Evolutionary conservation across 2,888 invertebrate species (phyloP).

Genomic region (Malthinus flaveolus): DNA sequence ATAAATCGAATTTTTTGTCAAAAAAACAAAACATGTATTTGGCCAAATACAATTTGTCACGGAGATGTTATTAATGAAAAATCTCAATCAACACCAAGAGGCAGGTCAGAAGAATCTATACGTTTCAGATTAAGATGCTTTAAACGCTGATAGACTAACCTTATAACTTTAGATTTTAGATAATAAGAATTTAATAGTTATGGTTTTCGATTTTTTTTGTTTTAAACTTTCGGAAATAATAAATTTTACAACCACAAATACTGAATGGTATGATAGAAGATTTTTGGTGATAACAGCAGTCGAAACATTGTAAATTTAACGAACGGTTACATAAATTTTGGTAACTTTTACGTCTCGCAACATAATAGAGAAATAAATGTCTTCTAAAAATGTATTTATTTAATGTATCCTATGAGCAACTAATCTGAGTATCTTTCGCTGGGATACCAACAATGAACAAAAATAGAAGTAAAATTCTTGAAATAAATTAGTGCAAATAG

Average conservation of each 20-base stretch:
- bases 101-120: not conserved
- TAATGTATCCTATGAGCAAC: too few species aligned
- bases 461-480: too few species aligned
- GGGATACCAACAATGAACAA: too few species aligned
- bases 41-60: not conserved
- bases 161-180: conserved; percentile 26
- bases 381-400: too few species aligned
- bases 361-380: conserved; percentile 1
- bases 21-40: not conserved
- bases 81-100: too few species aligned
- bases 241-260: conserved; percentile 21
- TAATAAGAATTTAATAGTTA: conserved; percentile 25
- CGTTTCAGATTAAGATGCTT: conserved; percentile 10
- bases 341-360: not conserved
- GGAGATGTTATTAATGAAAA: not conserved
- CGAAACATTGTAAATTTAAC: not conserved
- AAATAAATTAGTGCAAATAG: too few species aligned
- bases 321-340: too few species aligned
- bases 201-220: conserved; percentile 20
- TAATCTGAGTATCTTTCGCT: too few species aligned
- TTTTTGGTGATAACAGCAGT: not conserved
- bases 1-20: conserved; percentile 13
- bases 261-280: conserved; percentile 6
- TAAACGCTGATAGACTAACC: conserved; percentile 20
- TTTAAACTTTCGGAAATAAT: conserved; percentile 21